Percentiles rank a stretch among this genome's conserved stretches.
These are phyloP conservation scores for Drosophila kikkawai DNA, from an alignment of 1,140 invertebrate species.

Conservation along the genomic window DNA sequence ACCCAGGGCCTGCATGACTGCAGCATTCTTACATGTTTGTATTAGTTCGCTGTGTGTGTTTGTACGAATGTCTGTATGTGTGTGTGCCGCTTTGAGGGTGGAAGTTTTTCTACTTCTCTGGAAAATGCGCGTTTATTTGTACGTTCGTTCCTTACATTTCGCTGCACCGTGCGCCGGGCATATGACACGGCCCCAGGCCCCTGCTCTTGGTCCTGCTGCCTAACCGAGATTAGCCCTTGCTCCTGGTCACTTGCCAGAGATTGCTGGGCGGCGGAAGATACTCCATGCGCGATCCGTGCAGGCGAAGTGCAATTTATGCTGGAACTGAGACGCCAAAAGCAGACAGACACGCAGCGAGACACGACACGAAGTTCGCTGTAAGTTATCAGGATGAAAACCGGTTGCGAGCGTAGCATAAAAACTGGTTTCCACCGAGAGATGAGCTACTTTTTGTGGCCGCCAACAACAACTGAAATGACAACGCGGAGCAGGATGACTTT, in stretches of 20 bases:
- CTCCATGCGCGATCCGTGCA: slow-evolving; percentile 42
- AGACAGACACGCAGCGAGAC: slow-evolving; percentile 49
- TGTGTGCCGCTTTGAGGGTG: slow-evolving; percentile 77
- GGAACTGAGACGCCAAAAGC: slow-evolving; percentile 45
- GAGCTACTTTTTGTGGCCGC: slow-evolving; percentile 57
- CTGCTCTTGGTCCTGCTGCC: slow-evolving; percentile 24
- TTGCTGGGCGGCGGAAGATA: slow-evolving; percentile 10
- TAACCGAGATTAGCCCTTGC: slow-evolving; percentile 19
- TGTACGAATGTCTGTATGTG: slow-evolving; percentile 41
- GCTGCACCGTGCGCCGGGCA: slow-evolving; percentile 59
- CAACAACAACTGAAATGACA: slow-evolving; percentile 49
- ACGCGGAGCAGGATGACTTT: slow-evolving; percentile 50
- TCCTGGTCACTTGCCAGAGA: slow-evolving; percentile 7
- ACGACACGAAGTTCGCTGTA: slow-evolving; percentile 57
- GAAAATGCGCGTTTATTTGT: slow-evolving; percentile 83
- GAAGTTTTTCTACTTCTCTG: slow-evolving; percentile 84
- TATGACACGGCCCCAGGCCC: slow-evolving; percentile 52
- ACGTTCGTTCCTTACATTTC: slow-evolving; percentile 68
- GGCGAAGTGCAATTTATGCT: slow-evolving; percentile 62
- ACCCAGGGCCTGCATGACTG: slow-evolving; percentile 24
- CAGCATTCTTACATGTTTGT: slow-evolving; percentile 66
- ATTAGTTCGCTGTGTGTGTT: slow-evolving; percentile 64
- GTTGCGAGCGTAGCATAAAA: slow-evolving; percentile 59
- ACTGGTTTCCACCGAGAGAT: slow-evolving; percentile 60
- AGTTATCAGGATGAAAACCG: slow-evolving; percentile 64